Evolutionary conservation across 2,888 invertebrate genomes (phyloP).

Genomic region (Pristionchus japonicus): DNA sequence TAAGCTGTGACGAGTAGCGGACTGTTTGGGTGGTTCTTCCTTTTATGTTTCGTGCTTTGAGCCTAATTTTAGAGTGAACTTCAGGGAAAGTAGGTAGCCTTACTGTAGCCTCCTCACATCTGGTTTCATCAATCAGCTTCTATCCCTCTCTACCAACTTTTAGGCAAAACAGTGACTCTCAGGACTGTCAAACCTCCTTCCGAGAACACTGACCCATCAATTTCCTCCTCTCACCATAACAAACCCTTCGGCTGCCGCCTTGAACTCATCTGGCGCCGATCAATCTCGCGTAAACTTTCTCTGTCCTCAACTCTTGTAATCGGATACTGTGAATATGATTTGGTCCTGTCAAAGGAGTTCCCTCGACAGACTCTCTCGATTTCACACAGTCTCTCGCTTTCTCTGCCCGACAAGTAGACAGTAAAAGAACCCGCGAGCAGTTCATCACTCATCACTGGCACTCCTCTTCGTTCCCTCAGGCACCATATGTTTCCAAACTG

Average conservation of each 20-base stretch:
- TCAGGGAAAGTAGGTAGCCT: too few species aligned
- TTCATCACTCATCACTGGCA: not conserved
- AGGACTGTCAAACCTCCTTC: not conserved
- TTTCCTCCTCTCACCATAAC: not conserved
- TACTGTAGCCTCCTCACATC: not conserved
- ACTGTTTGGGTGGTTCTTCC: not conserved
- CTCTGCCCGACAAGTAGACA: too few species aligned
- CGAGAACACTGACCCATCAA: not conserved
- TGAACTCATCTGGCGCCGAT: not conserved
- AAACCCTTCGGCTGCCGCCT: not conserved
- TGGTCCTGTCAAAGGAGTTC: not conserved
- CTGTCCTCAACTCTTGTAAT: not conserved
- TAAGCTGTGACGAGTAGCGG: not conserved
- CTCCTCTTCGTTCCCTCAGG: slow-evolving; percentile 21
- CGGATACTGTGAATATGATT: not conserved
- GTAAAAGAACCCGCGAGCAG: not conserved
- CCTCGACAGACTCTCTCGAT: not conserved
- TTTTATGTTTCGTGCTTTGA: not conserved
- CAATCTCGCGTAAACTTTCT: not conserved
- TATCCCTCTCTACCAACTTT: not conserved
- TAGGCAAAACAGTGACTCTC: not conserved
- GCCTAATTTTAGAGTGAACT: too few species aligned
- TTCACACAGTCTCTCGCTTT: not conserved
- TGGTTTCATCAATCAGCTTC: not conserved
- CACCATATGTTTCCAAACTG: not conserved